These are phyloP conservation scores for Beroe forskalii DNA, from an alignment of 37 sponge, comb jelly and placozoan genomes.

Conservation along the genomic window DNA sequence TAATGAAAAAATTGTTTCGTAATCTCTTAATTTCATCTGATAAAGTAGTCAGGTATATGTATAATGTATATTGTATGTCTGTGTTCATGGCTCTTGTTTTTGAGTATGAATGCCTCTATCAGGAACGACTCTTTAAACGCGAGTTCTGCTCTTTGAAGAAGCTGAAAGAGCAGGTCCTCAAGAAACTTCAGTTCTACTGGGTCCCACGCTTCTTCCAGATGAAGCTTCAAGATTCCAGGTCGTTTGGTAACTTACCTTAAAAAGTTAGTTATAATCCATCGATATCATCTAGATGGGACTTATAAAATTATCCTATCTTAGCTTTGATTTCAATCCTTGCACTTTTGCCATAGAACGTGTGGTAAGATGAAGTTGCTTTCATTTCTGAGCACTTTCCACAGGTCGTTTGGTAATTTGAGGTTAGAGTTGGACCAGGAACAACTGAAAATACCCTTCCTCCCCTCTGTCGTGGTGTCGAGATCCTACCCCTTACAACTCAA, in stretches of 20 bases:
- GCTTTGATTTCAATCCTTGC: no score
- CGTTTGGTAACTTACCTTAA: no score
- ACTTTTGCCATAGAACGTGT: no score
- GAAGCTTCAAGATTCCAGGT: conserved; percentile 14
- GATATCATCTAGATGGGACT: no score
- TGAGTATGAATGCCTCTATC: no score
- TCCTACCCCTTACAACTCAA: conserved; percentile 24
- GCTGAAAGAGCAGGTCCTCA: conserved; percentile 7
- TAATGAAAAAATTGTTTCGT: no score
- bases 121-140: conserved; percentile 38
- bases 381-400: not conserved
- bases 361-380: not conserved
- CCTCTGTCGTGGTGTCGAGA: conserved; percentile 15
- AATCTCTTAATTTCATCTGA: no score
- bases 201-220: conserved; percentile 36
- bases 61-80: no score
- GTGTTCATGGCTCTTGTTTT: no score
- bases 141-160: not conserved
- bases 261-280: no score
- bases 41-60: no score
- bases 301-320: no score
- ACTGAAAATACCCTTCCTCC: conserved; percentile 19
- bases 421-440: conserved; percentile 18
- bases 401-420: not conserved
- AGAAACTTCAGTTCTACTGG: conserved; percentile 17